Percentiles rank a stretch among this genome's conserved stretches.
phyloP scores from a whole-genome alignment of 1,140 invertebrate species.

The Stegodyphus mimosarum region DNA sequence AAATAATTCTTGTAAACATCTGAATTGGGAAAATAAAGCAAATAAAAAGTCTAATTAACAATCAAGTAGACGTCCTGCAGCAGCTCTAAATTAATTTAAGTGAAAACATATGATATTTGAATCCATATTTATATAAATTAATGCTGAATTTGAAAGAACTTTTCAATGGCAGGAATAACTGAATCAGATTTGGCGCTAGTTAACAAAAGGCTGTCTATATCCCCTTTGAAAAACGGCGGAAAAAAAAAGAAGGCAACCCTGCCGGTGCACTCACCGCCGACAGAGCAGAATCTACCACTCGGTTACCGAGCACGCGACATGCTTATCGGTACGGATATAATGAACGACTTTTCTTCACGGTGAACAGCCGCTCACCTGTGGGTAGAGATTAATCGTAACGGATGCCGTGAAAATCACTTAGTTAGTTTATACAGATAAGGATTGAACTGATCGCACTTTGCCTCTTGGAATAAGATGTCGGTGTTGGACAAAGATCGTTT shows the following conservation, averaged over 20 bases:
- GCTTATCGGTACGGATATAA: slow-evolving; percentile 15
- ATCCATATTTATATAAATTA: not conserved
- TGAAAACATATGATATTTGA: not conserved
- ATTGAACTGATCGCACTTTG: not conserved
- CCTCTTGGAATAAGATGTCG: slow-evolving; percentile 11
- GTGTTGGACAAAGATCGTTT: slow-evolving; percentile 62
- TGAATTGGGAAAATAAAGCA: too few species aligned
- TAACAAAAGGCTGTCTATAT: not conserved
- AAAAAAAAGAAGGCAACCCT: not conserved
- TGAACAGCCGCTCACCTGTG: not conserved
- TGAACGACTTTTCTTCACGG: not conserved
- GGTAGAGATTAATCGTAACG: not conserved
- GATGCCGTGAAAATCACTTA: not conserved
- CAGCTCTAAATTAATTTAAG: not conserved
- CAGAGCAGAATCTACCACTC: not conserved
- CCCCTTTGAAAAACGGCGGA: not conserved
- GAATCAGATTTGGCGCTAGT: not conserved
- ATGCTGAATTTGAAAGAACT: not conserved
- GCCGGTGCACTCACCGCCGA: not conserved
- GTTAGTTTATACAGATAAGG: not conserved
- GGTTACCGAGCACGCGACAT: slow-evolving; percentile 24
- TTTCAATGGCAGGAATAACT: not conserved
- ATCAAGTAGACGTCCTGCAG: too few species aligned
- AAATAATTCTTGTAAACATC: too few species aligned
- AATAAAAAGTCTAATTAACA: too few species aligned